Conservation (phyloP, 2,888 invertebrate genomes). For the Drosophila birchii region DNA sequence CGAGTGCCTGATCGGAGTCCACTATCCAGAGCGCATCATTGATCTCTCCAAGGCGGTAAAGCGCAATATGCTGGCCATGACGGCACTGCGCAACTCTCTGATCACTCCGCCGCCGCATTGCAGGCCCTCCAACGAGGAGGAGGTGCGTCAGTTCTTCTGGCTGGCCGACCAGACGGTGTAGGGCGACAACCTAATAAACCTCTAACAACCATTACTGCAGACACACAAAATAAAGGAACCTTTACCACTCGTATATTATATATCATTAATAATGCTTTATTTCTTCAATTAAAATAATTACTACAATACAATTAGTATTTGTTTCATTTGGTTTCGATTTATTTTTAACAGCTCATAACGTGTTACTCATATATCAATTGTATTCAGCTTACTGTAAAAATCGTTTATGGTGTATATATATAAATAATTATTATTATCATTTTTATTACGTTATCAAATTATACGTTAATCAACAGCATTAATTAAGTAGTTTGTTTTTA, state of each 20-base stretch:
- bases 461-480: slow-evolving; percentile 56
- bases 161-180: slow-evolving; percentile 64
- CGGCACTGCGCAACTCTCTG: slow-evolving; percentile 81
- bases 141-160: slow-evolving; percentile 86
- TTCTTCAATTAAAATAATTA: slow-evolving; percentile 75
- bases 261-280: slow-evolving; percentile 79
- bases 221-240: slow-evolving; percentile 21
- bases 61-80: slow-evolving; percentile 86
- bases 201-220: neutral
- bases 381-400: slow-evolving; percentile 60
- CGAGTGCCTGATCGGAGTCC: slow-evolving; percentile 88
- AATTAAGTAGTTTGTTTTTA: slow-evolving; percentile 47
- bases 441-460: slow-evolving; percentile 63
- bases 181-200: neutral
- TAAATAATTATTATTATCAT: slow-evolving; percentile 71
- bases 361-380: slow-evolving; percentile 56
- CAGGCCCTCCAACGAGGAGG: slow-evolving; percentile 88
- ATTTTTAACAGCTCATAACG: slow-evolving; percentile 75
- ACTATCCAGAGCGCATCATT: slow-evolving; percentile 89
- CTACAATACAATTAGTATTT: slow-evolving; percentile 78
- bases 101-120: slow-evolving; percentile 86
- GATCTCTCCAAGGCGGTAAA: slow-evolving; percentile 87
- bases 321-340: slow-evolving; percentile 50
- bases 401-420: slow-evolving; percentile 59
- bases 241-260: slow-evolving; percentile 28